Evolutionary conservation across 2,888 invertebrate genomes (phyloP).

Genomic region (Tipula confusa): DNA sequence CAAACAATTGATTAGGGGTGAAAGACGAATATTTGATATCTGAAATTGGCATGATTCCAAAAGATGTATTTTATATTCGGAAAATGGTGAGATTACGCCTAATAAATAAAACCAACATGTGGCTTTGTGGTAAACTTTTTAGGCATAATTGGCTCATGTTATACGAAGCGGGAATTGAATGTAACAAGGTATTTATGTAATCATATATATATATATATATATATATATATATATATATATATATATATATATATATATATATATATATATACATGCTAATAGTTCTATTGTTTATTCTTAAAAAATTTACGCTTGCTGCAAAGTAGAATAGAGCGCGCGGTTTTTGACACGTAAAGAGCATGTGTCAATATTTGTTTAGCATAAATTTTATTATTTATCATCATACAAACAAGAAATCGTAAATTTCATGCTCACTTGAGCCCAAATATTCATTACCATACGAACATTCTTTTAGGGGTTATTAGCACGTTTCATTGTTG

Average conservation of each 20-base stretch:
- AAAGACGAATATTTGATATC: background rate
- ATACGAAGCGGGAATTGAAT: background rate
- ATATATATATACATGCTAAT: background rate
- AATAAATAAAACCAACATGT: no score
- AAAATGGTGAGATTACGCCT: no score
- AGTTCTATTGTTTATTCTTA: background rate
- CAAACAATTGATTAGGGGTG: constrained; percentile 25
- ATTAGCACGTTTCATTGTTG: background rate
- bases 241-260: background rate
- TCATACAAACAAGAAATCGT: background rate
- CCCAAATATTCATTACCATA: background rate
- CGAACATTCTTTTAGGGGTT: background rate
- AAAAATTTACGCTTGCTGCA: background rate
- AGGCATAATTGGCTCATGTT: no score
- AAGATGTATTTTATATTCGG: background rate
- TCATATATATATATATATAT: background rate
- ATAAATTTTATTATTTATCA: no score
- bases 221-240: background rate
- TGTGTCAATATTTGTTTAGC: background rate
- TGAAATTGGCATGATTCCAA: background rate
- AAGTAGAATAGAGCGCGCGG: background rate
- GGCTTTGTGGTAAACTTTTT: no score
- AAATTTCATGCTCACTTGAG: background rate
- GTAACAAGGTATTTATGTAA: background rate
- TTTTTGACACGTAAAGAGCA: background rate